A percentile compares a stretch with the other conserved stretches of the same genome.
phyloP scores from a whole-genome alignment of 2,888 invertebrate species.

The Lydus trimaculatus region DNA sequence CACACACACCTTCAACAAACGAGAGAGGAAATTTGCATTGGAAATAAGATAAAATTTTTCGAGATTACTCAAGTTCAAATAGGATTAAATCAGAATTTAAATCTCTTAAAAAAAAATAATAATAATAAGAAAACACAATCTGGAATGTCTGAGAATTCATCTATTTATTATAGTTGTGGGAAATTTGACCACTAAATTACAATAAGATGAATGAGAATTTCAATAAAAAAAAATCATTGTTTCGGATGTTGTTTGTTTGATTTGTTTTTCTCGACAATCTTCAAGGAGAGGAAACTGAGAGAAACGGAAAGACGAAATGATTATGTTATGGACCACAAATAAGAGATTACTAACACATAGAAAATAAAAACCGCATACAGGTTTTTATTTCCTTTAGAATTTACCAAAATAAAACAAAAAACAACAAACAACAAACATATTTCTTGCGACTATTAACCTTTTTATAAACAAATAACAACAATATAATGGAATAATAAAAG shows the following conservation, averaged over 20 bases:
- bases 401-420: slow-evolving; percentile 25
- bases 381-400: slow-evolving; percentile 47
- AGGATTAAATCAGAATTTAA: no score
- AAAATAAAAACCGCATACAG: slow-evolving; percentile 45
- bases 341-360: slow-evolving; percentile 36
- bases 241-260: neutral
- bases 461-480: slow-evolving; percentile 12
- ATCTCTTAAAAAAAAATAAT: no score
- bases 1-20: neutral
- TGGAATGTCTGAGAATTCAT: neutral
- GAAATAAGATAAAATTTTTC: slow-evolving; percentile 35
- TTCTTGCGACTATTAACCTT: slow-evolving; percentile 39
- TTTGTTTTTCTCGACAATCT: neutral
- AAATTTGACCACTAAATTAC: neutral
- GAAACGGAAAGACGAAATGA: slow-evolving; percentile 43
- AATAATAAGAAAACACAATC: neutral
- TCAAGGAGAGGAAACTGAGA: slow-evolving; percentile 31
- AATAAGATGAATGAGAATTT: neutral
- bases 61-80: no score
- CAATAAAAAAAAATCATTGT: neutral
- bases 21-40: slow-evolving; percentile 20
- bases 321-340: slow-evolving; percentile 52
- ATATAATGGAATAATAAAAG: slow-evolving; percentile 21
- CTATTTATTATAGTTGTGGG: neutral
- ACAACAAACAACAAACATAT: neutral